Conservation (phyloP, 2,113 vertebrate species). For the Neofelis nebulosa region DNA sequence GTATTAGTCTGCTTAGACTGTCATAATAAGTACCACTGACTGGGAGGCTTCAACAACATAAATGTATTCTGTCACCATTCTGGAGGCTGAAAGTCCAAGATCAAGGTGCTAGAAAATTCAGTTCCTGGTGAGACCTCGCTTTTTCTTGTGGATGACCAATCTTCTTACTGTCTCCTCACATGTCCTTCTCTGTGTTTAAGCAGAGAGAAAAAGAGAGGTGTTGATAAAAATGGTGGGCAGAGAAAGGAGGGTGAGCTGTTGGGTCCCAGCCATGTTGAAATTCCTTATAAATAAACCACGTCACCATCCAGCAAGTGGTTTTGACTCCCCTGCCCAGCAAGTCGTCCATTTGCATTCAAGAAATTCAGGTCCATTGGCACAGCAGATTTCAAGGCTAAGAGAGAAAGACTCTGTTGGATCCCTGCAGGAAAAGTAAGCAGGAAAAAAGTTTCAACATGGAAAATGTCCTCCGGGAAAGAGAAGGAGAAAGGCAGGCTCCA, state of each 20-base stretch:
- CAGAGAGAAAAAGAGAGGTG: not conserved
- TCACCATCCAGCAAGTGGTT: not conserved
- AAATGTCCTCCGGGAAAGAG: constrained; percentile 26
- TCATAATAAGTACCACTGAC: not conserved
- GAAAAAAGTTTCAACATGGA: not conserved
- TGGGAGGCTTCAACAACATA: not conserved
- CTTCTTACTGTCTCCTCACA: not conserved
- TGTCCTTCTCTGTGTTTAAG: not conserved
- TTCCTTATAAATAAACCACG: not conserved
- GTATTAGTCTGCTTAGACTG: not conserved
- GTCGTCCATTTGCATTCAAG: not conserved
- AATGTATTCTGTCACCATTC: not conserved
- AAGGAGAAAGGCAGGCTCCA: not conserved
- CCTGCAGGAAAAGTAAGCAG: constrained; percentile 15
- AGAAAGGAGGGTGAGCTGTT: not conserved
- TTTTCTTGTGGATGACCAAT: not conserved
- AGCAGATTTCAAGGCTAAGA: constrained; percentile 12
- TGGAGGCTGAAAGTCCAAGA: not conserved
- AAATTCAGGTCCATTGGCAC: not conserved
- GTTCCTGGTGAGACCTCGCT: not conserved
- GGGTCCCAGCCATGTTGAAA: not conserved
- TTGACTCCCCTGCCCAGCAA: not conserved
- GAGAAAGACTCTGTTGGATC: not conserved
- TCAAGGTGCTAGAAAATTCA: not conserved
- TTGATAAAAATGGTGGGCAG: constrained; percentile 45